Evolutionary conservation across 2,888 invertebrate species (phyloP).

Genomic region (Harpalus rubripes): DNA sequence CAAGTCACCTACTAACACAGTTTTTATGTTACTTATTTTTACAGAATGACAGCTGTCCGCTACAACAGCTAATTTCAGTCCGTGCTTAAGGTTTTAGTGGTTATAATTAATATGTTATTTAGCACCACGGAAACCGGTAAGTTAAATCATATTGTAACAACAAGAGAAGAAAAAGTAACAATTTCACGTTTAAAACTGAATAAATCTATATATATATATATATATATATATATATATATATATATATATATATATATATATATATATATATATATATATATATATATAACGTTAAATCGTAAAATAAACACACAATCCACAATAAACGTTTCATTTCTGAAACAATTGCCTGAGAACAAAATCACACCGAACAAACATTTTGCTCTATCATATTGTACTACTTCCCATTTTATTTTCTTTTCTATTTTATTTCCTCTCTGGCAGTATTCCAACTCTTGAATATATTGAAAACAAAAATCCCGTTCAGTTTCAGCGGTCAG

Average conservation of each 20-base stretch:
- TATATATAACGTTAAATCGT: not conserved
- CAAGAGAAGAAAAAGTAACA: not conserved
- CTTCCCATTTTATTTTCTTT: constrained; percentile 16
- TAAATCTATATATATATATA: too few relatives aligned
- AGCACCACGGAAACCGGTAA: too few relatives aligned
- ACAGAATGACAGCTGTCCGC: too few relatives aligned
- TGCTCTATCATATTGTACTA: not conserved
- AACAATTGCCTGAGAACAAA: constrained; percentile 38
- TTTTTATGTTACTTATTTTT: too few relatives aligned
- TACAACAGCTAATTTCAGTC: too few relatives aligned
- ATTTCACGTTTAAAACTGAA: not conserved
- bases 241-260: too few relatives aligned
- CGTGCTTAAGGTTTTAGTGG: too few relatives aligned
- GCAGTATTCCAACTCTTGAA: constrained; percentile 21
- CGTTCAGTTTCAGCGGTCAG: constrained; percentile 40
- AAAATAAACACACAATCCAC: not conserved
- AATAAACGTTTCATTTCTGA: not conserved
- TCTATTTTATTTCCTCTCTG: constrained; percentile 21
- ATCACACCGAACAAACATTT: constrained; percentile 24
- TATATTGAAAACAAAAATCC: constrained; percentile 25
- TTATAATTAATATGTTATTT: too few relatives aligned
- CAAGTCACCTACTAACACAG: too few relatives aligned
- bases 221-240: too few relatives aligned
- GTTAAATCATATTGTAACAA: not conserved
- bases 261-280: too few relatives aligned